phyloP scores from a whole-genome alignment of 2,113 vertebrate genomes.

The Prunella himalayana region DNA sequence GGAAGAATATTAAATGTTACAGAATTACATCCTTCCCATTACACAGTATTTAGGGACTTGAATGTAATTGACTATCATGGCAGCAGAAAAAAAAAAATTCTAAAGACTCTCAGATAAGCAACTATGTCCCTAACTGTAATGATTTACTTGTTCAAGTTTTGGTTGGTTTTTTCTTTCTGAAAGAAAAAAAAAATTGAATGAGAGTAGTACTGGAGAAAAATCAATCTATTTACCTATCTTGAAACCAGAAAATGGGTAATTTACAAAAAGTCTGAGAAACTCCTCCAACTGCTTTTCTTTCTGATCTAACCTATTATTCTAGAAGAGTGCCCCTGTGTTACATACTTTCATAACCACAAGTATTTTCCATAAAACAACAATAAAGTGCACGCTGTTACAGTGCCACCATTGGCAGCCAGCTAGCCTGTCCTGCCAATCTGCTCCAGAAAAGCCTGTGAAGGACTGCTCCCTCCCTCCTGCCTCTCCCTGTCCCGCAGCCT shows the following conservation, averaged over 20 bases:
- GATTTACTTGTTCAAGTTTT: not conserved
- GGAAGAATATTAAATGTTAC: not conserved
- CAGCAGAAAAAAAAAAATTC: not conserved
- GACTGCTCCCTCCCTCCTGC: not conserved
- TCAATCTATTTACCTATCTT: not conserved
- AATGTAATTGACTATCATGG: not conserved
- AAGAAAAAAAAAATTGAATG: not conserved
- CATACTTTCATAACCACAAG: not conserved
- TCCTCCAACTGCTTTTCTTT: not conserved
- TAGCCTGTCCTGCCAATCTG: not conserved
- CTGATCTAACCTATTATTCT: not conserved
- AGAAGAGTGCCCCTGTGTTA: not conserved
- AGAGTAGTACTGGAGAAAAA: not conserved
- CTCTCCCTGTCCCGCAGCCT: not conserved
- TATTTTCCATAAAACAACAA: slow-evolving; percentile 13
- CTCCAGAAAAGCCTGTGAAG: not conserved
- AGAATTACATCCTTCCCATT: not conserved
- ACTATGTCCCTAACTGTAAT: not conserved
- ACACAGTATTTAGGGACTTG: not conserved
- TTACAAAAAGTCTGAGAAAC: slow-evolving; percentile 37
- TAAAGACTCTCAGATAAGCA: not conserved
- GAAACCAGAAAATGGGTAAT: slow-evolving; percentile 60
- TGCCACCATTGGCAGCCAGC: not conserved
- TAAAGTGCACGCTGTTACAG: slow-evolving; percentile 22
- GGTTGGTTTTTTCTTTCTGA: not conserved